A percentile compares a stretch with the other conserved stretches of the same genome.
These are phyloP conservation scores for Limonius californicus DNA, from an alignment of 1,140 invertebrate genomes.

Conservation along the genomic window DNA sequence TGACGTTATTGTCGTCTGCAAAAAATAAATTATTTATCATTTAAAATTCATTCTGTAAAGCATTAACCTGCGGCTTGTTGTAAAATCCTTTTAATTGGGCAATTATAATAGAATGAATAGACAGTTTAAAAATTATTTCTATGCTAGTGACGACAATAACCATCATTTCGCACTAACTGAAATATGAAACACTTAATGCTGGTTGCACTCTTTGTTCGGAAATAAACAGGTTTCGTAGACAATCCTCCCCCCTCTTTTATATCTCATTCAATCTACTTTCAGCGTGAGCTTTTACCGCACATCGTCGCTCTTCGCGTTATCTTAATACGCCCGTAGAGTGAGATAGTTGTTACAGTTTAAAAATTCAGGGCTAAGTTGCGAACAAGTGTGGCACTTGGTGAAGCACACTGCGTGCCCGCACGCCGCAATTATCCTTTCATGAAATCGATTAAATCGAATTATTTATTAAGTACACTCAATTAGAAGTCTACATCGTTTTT, in stretches of 20 bases:
- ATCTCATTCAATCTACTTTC: neutral
- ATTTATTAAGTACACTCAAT: too few relatives aligned
- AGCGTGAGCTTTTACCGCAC: neutral
- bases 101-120: neutral
- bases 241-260: neutral
- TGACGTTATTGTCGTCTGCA: neutral
- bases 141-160: too few relatives aligned
- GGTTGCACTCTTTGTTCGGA: neutral
- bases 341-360: neutral
- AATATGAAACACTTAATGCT: neutral
- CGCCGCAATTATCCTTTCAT: neutral
- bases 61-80: too few relatives aligned
- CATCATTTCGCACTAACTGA: neutral
- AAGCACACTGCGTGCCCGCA: neutral
- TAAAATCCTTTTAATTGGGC: too few relatives aligned
- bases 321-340: neutral
- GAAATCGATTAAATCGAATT: neutral
- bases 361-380: neutral
- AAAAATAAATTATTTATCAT: neutral
- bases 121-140: neutral
- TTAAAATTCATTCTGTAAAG: neutral
- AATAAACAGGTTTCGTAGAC: constrained; percentile 11
- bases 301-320: neutral
- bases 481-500: too few relatives aligned
- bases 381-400: neutral